Evolutionary conservation across 2,888 invertebrate genomes (phyloP).

Genomic region (Elmis aenea): DNA sequence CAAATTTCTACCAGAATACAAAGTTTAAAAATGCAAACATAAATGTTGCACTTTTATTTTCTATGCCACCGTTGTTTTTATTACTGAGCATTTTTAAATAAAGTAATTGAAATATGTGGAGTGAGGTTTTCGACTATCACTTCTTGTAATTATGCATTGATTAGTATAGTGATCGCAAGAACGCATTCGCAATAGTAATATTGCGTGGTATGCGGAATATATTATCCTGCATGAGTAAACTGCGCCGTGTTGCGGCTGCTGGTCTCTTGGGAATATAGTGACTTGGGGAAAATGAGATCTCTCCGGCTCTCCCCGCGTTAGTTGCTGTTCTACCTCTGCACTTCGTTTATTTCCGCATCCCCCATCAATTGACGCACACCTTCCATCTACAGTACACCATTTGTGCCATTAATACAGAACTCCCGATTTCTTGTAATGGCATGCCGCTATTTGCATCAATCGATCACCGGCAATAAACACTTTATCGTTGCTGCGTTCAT

Average conservation of each 20-base stretch:
- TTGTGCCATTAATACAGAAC: constrained; percentile 11
- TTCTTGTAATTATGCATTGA: neutral
- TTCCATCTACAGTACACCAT: constrained; percentile 13
- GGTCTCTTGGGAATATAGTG: constrained; percentile 34
- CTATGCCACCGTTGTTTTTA: no score
- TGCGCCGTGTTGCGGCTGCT: constrained; percentile 36
- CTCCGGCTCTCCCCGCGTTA: constrained; percentile 29
- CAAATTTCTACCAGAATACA: no score
- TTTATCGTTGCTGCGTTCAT: no score
- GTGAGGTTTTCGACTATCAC: no score
- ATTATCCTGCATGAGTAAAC: constrained; percentile 38
- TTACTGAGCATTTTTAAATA: no score
- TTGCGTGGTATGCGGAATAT: constrained; percentile 33
- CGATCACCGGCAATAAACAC: constrained; percentile 11
- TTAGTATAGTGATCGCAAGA: constrained; percentile 28
- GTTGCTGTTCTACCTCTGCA: constrained; percentile 27
- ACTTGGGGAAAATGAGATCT: constrained; percentile 39
- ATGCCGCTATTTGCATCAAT: constrained; percentile 11
- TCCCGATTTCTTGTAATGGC: constrained; percentile 15
- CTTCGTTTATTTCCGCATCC: constrained; percentile 31
- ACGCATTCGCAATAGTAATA: constrained; percentile 33
- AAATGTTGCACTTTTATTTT: no score
- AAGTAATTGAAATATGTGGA: no score
- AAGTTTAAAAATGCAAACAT: no score
- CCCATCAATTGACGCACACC: constrained; percentile 27